phyloP scores from a whole-genome alignment of 2,888 invertebrate genomes.

The Folsomia manolachei region DNA sequence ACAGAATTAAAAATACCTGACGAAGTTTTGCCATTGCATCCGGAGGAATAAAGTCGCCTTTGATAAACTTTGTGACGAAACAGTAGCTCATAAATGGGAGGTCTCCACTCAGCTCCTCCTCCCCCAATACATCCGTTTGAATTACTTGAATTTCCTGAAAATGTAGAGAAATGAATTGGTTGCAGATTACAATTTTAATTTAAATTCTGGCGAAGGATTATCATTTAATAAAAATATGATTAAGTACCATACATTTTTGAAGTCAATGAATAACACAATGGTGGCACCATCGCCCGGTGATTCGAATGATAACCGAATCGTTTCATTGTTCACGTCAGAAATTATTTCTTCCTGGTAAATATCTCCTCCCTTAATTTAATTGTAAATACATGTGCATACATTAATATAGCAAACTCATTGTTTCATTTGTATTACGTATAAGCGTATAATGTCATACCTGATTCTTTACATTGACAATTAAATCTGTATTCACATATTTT shows the following conservation, averaged over 20 bases:
- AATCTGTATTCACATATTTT: neutral
- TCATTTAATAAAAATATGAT: no score
- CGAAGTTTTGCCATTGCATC: constrained; percentile 94
- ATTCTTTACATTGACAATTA: neutral
- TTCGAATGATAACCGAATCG: constrained; percentile 21
- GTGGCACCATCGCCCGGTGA: constrained; percentile 20
- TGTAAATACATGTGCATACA: no score
- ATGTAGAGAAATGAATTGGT: neutral
- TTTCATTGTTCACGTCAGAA: constrained; percentile 26
- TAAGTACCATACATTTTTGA: constrained; percentile 33
- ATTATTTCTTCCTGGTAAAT: constrained; percentile 30
- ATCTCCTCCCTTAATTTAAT: constrained; percentile 31
- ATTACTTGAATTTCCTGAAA: constrained; percentile 27
- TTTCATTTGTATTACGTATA: no score
- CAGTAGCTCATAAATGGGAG: neutral
- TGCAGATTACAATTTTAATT: neutral
- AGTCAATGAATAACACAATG: constrained; percentile 26
- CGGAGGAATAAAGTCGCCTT: constrained; percentile 83
- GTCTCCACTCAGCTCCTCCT: constrained; percentile 21
- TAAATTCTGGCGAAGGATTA: neutral
- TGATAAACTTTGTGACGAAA: constrained; percentile 74
- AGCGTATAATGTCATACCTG: neutral
- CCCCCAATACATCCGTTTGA: constrained; percentile 14
- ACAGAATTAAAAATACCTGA: constrained; percentile 61
- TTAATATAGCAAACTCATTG: no score